Conservation (phyloP, 2,797 vertebrate genomes). For the Amphiprion clarkii region DNA sequence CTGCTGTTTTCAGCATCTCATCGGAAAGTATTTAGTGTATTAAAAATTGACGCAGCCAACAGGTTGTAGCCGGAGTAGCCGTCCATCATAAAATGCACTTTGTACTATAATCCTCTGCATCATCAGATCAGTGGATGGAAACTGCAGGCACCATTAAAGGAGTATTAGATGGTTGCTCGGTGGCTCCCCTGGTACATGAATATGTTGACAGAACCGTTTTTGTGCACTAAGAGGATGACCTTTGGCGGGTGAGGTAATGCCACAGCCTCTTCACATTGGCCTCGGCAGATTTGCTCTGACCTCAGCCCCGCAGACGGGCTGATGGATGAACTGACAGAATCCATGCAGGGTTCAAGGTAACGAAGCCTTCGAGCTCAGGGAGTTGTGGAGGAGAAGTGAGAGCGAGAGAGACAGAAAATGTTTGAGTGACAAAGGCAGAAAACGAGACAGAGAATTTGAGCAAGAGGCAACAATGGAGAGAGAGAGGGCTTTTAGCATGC, state of each 20-base stretch:
- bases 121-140: conserved; percentile 33
- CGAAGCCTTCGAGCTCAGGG: conserved; percentile 48
- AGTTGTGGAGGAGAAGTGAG: background rate
- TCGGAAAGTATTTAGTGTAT: background rate
- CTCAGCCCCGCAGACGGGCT: conserved; percentile 30
- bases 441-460: conserved; percentile 7
- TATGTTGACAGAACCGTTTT: conserved; percentile 52
- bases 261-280: conserved; percentile 39
- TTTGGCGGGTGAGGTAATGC: conserved; percentile 66
- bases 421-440: conserved; percentile 7
- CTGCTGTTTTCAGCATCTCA: background rate
- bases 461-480: conserved; percentile 42
- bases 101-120: conserved; percentile 21
- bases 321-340: conserved; percentile 44
- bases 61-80: conserved; percentile 7
- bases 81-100: conserved; percentile 32
- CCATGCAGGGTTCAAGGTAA: conserved; percentile 46
- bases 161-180: conserved; percentile 27
- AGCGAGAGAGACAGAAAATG: background rate
- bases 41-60: background rate
- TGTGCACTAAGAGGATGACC: conserved; percentile 53
- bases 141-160: conserved; percentile 33
- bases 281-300: conserved; percentile 59
- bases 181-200: conserved; percentile 33
- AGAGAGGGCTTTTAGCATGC: conserved; percentile 72